Percentiles rank a stretch among this genome's conserved stretches.
Conservation (phyloP, 2,113 vertebrate genomes). For the Xiphophorus hellerii region DNA sequence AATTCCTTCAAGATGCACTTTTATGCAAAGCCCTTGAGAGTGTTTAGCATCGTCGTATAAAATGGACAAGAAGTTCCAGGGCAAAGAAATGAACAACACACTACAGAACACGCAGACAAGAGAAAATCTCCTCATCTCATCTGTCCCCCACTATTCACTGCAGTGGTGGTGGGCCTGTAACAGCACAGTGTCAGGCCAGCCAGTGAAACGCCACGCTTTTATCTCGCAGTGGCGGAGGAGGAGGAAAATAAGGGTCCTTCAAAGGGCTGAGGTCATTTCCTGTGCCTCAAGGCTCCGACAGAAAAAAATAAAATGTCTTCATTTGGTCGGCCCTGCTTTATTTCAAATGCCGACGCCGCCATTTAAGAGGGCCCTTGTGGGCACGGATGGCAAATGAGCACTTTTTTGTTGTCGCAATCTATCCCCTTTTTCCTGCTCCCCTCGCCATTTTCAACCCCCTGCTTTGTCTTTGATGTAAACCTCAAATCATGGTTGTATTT, state of each 20-base stretch:
- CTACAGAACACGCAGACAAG: conserved; percentile 47
- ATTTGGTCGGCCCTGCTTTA: conserved; percentile 83
- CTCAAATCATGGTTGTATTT: conserved; percentile 60
- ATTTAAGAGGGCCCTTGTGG: conserved; percentile 71
- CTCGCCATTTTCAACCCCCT: conserved; percentile 38
- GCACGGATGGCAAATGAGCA: conserved; percentile 62
- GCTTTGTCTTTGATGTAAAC: conserved; percentile 49
- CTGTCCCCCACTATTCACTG: conserved; percentile 84
- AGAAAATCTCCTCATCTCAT: conserved; percentile 86
- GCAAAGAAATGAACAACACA: conserved; percentile 52
- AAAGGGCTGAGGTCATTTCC: conserved; percentile 90
- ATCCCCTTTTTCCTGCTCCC: conserved; percentile 46
- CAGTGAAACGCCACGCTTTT: conserved; percentile 78
- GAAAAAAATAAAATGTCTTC: conserved; percentile 81
- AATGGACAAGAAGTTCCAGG: conserved; percentile 49
- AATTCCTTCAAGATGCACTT: conserved; percentile 56
- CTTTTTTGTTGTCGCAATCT: conserved; percentile 70
- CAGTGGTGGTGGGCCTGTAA: conserved; percentile 67
- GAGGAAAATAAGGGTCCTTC: conserved; percentile 86
- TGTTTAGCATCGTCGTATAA: conserved; percentile 51
- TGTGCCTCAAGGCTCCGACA: conserved; percentile 82
- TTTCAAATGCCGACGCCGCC: conserved; percentile 81
- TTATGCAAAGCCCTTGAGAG: conserved; percentile 52
- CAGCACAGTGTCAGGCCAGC: conserved; percentile 66
- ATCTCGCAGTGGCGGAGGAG: conserved; percentile 79